Evolutionary conservation across 2,797 vertebrate genomes (phyloP), one percentile per base, ranked within the genome.

Genomic region (Kryptopterus vitreolus): DNA sequence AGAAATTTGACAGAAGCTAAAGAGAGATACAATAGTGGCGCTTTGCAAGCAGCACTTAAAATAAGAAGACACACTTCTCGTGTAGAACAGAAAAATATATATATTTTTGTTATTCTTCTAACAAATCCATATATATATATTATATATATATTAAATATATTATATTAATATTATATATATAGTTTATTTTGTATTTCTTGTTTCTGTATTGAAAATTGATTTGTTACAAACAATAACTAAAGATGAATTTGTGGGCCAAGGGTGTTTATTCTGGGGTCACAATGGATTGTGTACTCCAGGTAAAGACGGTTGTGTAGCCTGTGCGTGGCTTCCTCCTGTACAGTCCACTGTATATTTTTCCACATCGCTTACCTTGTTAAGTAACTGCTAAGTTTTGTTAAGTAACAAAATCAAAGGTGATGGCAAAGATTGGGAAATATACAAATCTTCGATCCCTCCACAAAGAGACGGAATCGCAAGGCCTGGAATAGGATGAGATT

Each of bases 401-500:
- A 15, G 48, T 24, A 16, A n/a, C 48, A 26, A 69, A 48, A 18
- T 18, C 38, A 46, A 69, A 26, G 4, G 15, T 29, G 43, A 48
- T 15, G 10, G n/a, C 46, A 50, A 69, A 38, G 11, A 65, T 38
- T n/a, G 18, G 11, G n/a, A 74, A 43, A 11, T 10, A 4, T 63
- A 29, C 22, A 66, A 73, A 43, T 69, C 43, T 18, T 15, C 15
- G 16, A n/a, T 26, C 43, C 46, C 13, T 13, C 33, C n/a, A 15
- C 53, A 22, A 50, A 59, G 43, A 55, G n/a, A 78, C 68, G 74
- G 20, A 77, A 12, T 29, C 4, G 8, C 59, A 22, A 50, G 35
- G n/a, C 12, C 55, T 43, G 43, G 70, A 69, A 38, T 26, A 68
- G 63, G 77, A 81, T 59, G 53, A 48, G 61, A 38, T 46, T 48